These are phyloP conservation scores for Drosophila santomea DNA, from an alignment of 1,140 invertebrate species.

Conservation along the genomic window DNA sequence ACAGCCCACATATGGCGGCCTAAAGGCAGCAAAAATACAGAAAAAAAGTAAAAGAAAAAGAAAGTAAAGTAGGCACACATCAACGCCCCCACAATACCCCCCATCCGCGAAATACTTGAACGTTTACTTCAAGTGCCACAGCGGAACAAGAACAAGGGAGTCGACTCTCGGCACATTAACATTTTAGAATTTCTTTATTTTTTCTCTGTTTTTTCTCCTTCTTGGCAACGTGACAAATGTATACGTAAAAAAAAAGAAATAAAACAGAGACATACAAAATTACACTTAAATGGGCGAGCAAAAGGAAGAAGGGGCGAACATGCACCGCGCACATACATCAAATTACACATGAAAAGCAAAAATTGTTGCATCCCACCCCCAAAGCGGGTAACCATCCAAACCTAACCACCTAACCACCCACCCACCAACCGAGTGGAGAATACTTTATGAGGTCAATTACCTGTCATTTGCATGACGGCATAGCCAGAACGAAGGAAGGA, in stretches of 20 bases:
- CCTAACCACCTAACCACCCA: background rate
- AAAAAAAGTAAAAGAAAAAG: slow-evolving; percentile 43
- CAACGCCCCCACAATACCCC: slow-evolving; percentile 47
- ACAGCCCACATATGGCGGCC: slow-evolving; percentile 47
- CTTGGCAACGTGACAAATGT: slow-evolving; percentile 74
- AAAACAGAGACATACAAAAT: slow-evolving; percentile 61
- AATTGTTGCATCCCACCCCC: slow-evolving; percentile 64
- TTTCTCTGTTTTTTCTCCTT: slow-evolving; percentile 17
- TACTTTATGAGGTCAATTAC: slow-evolving; percentile 80
- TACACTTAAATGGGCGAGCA: slow-evolving; percentile 69
- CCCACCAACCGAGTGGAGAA: slow-evolving; percentile 10
- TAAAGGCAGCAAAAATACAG: slow-evolving; percentile 4
- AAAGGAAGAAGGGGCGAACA: slow-evolving; percentile 23
- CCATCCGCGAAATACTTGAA: slow-evolving; percentile 11
- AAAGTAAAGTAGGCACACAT: slow-evolving; percentile 57
- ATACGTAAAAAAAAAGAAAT: slow-evolving; percentile 26
- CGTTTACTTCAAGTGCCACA: slow-evolving; percentile 47
- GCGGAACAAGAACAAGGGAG: slow-evolving; percentile 51
- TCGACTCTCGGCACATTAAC: slow-evolving; percentile 67
- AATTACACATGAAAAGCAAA: slow-evolving; percentile 75
- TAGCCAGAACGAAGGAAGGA: slow-evolving; percentile 4
- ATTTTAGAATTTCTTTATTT: slow-evolving; percentile 67
- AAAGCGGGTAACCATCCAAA: too few relatives aligned
- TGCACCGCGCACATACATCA: slow-evolving; percentile 56
- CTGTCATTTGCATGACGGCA: slow-evolving; percentile 79